Evolutionary conservation across 37 sponge, comb jelly and placozoan species (phyloP), one percentile per base, ranked within the genome.

Genomic region (Crambe crambe): DNA sequence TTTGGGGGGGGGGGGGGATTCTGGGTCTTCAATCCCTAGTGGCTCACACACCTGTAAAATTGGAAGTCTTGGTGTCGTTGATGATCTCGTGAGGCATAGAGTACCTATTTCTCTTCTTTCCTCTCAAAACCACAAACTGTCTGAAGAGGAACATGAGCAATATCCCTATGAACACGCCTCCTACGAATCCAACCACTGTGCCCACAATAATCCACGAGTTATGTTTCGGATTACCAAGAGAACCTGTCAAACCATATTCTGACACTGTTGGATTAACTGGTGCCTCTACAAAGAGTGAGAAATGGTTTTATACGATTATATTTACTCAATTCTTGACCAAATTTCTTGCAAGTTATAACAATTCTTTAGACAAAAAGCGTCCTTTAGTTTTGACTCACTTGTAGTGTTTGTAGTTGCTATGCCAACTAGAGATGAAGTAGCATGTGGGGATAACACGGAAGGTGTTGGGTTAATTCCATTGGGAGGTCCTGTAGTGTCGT

Each of bases 121-220:
- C 15, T 20, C 25, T 61, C 4, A 9, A 23, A 10, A 30, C 18
- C 29, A 34, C 51, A 47, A 47, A 47, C 6, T 23, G 61, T 23
- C 25, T 60, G 68, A 76, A 56, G 47, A 84, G 10, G 21, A 72
- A 72, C 70, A 78, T 70, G 37, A 77, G 3, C 1, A 85, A 0
- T 2, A 85, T 62, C 12, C 79, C 73, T 1, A 85, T 27, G 20
- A 77, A 44, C 56, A 85, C 71, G 2, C 85, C 85, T 12, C 37
- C 73, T 1, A 70, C n/a, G 25, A 85, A 77, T 1, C 79, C 79
- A 21, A 20, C 51, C 18, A 62, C 61, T 2, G 62, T 62, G 2
- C 78, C 85, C 4, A 77, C 37, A 9, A 85, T 77, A 4, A 78
- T 70, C 85, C 85, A 84, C 3, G 60, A 65, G 70, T 76, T 56